Evolutionary conservation across 2,113 vertebrate species (phyloP), one percentile per base, ranked within the genome.

Genomic region (Actinemys pallida): DNA sequence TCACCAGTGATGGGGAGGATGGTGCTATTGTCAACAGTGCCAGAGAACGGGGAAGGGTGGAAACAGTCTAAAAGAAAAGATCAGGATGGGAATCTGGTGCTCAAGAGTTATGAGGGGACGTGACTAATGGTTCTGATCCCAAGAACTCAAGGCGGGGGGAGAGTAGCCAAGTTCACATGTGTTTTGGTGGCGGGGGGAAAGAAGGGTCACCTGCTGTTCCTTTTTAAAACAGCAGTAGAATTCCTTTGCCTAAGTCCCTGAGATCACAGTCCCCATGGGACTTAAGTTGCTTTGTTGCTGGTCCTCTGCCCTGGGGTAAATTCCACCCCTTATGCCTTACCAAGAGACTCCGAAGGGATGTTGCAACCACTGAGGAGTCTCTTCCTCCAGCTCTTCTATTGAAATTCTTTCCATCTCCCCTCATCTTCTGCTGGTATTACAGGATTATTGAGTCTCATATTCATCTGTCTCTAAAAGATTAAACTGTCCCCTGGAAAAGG

Each of bases 391-490:
- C 11, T 87, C 53, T 91, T 94, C 96, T 94, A 97, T 98, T 98
- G 96, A 98, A 98, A 98, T 98, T 98, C 97, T 94, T 39, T 88
- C 87, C 96, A 86, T 89, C 95, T 97, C 96, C 80, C 62, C 92
- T 96, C 81, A 95, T 92, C 96, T 96, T 96, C 90, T 87, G 96
- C 95, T 96, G 96, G 97, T 90, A 96, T 95, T 96, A 95, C 92
- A 27, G 56, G 96, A 98, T 98, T 96, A 98, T 84, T 92, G 96
- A 95, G 91, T 53, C 96, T 98, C 97, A 95, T 96, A 96, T 90
- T 98, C 98, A 98, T 97, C 98, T 97, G 96, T 98, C 97, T 98
- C 94, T 96, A 56, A 97, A 98, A 98, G 98, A 98, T 98, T 98
- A 98, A 98, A 98, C 94, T 88, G 79, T 98, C 97, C 96, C 94